Conservation (phyloP, 2,888 invertebrate genomes). For the Eristalis arbustorum region DNA sequence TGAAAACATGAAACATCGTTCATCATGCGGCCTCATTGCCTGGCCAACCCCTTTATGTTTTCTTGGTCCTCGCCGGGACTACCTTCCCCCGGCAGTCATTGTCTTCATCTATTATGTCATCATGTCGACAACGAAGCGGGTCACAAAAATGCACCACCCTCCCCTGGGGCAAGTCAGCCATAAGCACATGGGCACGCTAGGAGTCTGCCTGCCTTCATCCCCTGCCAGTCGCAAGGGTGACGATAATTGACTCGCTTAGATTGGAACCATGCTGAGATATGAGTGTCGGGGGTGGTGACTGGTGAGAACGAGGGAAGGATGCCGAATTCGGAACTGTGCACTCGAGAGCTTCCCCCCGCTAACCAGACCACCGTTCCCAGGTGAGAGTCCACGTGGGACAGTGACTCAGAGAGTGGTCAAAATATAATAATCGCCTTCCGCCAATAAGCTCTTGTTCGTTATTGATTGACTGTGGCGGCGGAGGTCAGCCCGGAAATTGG, state of each 20-base stretch:
- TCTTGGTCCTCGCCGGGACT: neutral
- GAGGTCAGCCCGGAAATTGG: neutral
- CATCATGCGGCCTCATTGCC: conserved; percentile 36
- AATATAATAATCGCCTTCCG: conserved; percentile 28
- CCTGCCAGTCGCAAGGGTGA: neutral
- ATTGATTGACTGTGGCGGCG: neutral
- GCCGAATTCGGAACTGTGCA: too few relatives aligned
- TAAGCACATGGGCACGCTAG: neutral
- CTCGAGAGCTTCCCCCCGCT: too few relatives aligned
- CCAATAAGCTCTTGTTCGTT: neutral
- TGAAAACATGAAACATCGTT: conserved; percentile 54
- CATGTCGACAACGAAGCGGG: conserved; percentile 48
- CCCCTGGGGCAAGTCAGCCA: neutral
- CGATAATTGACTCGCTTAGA: neutral
- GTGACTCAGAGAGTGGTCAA: neutral
- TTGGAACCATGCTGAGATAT: neutral
- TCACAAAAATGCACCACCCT: conserved; percentile 8
- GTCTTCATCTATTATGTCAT: conserved; percentile 46
- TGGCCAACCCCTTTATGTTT: conserved; percentile 23
- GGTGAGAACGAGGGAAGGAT: too few relatives aligned
- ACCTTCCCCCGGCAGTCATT: conserved; percentile 10
- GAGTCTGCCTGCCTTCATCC: neutral
- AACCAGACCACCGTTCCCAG: neutral
- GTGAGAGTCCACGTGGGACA: neutral
- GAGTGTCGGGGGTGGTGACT: neutral